phyloP scores from a whole-genome alignment of 2,888 invertebrate genomes.

The Heliothis peltigera region DNA sequence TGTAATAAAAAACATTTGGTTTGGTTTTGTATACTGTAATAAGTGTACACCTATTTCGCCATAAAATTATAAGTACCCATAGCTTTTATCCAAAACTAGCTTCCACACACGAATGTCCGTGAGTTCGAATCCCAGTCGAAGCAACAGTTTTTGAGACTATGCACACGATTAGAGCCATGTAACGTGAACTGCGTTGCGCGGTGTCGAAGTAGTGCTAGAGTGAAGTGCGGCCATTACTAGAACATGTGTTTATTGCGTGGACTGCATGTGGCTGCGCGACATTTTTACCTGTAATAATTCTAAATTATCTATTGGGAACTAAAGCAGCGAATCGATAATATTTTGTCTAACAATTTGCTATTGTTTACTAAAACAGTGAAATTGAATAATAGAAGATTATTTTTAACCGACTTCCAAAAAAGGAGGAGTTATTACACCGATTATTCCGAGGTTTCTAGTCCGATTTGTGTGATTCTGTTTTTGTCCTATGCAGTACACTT shows the following conservation, averaged over 20 bases:
- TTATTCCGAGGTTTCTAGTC: too few species aligned
- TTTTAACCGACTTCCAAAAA: too few species aligned
- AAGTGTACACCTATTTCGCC: slow-evolving; percentile 23
- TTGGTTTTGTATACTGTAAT: too few species aligned
- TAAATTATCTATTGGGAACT: too few species aligned
- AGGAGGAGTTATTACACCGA: too few species aligned
- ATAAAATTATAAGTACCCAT: rapidly evolving
- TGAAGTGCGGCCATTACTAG: slow-evolving; percentile 55
- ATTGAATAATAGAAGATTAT: too few species aligned
- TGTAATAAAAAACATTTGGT: too few species aligned
- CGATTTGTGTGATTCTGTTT: too few species aligned
- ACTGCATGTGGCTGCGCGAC: slow-evolving; percentile 61
- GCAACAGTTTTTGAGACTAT: slow-evolving; percentile 20
- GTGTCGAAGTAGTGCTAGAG: slow-evolving; percentile 84
- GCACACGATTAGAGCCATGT: slow-evolving; percentile 84
- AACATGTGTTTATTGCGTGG: slow-evolving; percentile 24
- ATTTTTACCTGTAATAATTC: slow-evolving; percentile 27
- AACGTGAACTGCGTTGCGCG: slow-evolving; percentile 67
- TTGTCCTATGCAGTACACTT: too few species aligned
- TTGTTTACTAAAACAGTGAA: too few species aligned
- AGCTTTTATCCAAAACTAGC: slow-evolving; percentile 3
- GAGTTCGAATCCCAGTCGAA: slow-evolving; percentile 46
- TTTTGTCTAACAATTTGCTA: too few species aligned
- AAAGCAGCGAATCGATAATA: too few species aligned
- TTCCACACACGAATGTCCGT: slow-evolving; percentile 4